Conservation (phyloP, 2,113 vertebrate species). For the Ophthalmolycus amberensis region DNA sequence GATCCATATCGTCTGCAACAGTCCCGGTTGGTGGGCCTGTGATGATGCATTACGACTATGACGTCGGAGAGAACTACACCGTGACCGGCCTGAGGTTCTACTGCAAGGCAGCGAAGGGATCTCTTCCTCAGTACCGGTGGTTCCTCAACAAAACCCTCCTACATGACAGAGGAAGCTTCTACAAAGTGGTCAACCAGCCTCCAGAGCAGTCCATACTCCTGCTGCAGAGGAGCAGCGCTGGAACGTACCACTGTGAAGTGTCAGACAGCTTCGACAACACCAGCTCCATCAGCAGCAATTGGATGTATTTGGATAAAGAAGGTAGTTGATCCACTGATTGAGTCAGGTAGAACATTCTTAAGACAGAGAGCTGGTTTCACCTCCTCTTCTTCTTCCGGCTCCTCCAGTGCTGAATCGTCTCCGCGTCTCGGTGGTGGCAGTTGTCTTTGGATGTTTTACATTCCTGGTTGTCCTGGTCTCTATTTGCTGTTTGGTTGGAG, state of each 20-base stretch:
- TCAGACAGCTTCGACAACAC: slow-evolving; percentile 72
- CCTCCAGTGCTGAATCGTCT: slow-evolving; percentile 69
- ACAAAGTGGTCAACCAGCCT: slow-evolving; percentile 40
- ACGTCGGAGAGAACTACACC: slow-evolving; percentile 54
- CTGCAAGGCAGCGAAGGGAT: slow-evolving; percentile 72
- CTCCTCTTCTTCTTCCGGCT: slow-evolving; percentile 13
- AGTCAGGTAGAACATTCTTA: neutral
- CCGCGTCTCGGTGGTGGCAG: slow-evolving; percentile 36
- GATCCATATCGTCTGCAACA: slow-evolving; percentile 40
- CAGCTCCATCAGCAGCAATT: slow-evolving; percentile 62
- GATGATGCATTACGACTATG: slow-evolving; percentile 39
- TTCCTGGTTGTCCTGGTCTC: slow-evolving; percentile 60
- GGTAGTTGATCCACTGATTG: slow-evolving; percentile 53
- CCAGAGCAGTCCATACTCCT: slow-evolving; percentile 38
- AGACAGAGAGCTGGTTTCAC: neutral
- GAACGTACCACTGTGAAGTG: slow-evolving; percentile 78
- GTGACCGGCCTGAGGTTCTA: slow-evolving; percentile 59
- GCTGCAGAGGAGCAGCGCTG: slow-evolving; percentile 50
- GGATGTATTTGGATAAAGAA: slow-evolving; percentile 56
- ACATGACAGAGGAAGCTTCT: slow-evolving; percentile 43
- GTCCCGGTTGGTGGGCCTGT: slow-evolving; percentile 73
- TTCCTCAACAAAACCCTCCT: slow-evolving; percentile 72
- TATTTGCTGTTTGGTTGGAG: slow-evolving; percentile 67
- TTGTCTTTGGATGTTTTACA: slow-evolving; percentile 74
- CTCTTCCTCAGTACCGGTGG: slow-evolving; percentile 72